Evolutionary conservation across 2,113 vertebrate genomes (phyloP).

Genomic region (Chroicocephalus ridibundus): DNA sequence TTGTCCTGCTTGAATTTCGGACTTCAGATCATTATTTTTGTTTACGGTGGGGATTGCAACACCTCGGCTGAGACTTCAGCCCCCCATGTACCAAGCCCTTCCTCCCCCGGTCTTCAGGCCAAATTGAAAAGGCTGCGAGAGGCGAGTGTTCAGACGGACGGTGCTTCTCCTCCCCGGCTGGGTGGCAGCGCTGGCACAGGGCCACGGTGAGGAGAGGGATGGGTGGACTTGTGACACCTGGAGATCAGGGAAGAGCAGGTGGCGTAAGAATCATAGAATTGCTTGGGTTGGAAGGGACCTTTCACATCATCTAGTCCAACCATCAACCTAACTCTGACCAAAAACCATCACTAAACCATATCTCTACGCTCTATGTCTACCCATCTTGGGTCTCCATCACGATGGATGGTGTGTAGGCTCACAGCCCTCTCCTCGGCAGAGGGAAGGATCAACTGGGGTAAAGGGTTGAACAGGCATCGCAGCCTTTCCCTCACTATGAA

Average conservation of each 20-base stretch:
- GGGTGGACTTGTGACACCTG: rapidly evolving
- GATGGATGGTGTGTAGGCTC: neutral
- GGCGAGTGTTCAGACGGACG: rapidly evolving
- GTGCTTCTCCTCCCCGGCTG: neutral
- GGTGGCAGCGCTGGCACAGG: rapidly evolving
- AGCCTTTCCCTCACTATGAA: neutral
- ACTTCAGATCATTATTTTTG: neutral
- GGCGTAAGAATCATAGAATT: no score
- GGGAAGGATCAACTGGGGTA: rapidly evolving
- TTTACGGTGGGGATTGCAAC: neutral
- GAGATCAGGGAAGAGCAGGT: neutral
- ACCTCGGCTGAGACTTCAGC: neutral
- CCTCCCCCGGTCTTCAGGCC: neutral
- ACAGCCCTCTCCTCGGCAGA: neutral
- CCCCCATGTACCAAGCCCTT: rapidly evolving
- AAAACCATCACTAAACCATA: no score
- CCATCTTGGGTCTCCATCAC: neutral
- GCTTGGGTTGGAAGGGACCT: no score
- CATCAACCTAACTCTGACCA: no score
- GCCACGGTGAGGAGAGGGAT: rapidly evolving
- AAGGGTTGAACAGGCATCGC: neutral
- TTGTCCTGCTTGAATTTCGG: neutral
- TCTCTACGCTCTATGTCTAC: no score
- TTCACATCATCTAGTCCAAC: no score
- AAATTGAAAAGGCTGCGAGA: neutral